Evolutionary conservation across 2,888 invertebrate species (phyloP), one percentile per base, ranked within the genome.

Genomic region (Nomada fabriciana): DNA sequence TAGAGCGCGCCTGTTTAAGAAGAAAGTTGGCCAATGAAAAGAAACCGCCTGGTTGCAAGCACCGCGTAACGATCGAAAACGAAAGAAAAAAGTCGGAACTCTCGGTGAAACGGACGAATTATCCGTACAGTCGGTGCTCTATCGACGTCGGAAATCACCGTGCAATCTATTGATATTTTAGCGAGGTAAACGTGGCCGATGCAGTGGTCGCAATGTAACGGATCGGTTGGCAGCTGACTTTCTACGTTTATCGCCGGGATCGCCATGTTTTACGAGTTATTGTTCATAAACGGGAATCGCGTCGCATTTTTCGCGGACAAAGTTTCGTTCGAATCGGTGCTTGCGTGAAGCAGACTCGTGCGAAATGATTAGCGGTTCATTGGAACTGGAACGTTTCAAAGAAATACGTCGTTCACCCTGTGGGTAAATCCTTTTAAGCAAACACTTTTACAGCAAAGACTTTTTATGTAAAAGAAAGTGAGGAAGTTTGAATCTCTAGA

Each of bases 151-250:
- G 25, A 52, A 43, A n/a, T 63, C 42, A 11, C 15, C 4, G 42
- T 23, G 3, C 23, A 20, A 52, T 47, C 20, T 10, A 29, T 55
- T 59, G 55, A 59, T 25, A 60, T 65, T 53, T 25, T 25, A 53
- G 50, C 25, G 36, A 59, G 68, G 50, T 50, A 23, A 61, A 11
- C 53, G 57, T n/a, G 15, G 47, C 61, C 23, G 78, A 20, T 23
- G 25, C 3, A 42, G 53, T 61, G 36, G 77, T 83, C 69, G 65
- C 59, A 61, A 43, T 60, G 77, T 76, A 82, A 72, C 71, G 74
- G 79, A 81, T 75, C 81, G 64, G 59, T 80, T 76, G 81, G 75
- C 53, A 53, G 52, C 76, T 72, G 81, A 83, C 86, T 86, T 88
- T 89, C 85, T 89, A 84, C 68, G 71, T 50, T 71, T 74, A 52